Evolutionary conservation across 2,888 invertebrate genomes (phyloP).

Genomic region (Selenia dentaria): DNA sequence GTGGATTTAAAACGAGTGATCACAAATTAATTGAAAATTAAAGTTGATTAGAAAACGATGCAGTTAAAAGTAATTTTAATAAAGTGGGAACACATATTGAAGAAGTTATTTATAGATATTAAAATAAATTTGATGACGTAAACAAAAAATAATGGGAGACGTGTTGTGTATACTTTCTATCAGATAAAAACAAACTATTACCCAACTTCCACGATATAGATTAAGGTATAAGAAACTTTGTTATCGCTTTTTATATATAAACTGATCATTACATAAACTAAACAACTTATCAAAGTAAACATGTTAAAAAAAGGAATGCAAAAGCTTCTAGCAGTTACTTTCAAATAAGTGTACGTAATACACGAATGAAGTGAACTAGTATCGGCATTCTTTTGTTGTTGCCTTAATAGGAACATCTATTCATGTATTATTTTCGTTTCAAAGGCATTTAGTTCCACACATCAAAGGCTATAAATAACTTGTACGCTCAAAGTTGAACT

Average conservation of each 20-base stretch:
- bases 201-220: slow-evolving; percentile 56
- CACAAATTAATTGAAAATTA: neutral
- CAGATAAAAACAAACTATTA: slow-evolving; percentile 66
- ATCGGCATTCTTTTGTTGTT: slow-evolving; percentile 17
- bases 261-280: slow-evolving; percentile 48
- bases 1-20: no score
- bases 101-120: neutral
- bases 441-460: slow-evolving; percentile 6
- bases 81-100: neutral
- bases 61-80: no score
- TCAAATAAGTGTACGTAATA: slow-evolving; percentile 37
- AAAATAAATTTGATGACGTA: neutral
- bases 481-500: slow-evolving; percentile 11
- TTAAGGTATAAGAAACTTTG: slow-evolving; percentile 51
- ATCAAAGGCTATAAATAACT: slow-evolving; percentile 13
- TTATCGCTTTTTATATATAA: slow-evolving; percentile 46
- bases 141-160: neutral
- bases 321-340: slow-evolving; percentile 42
- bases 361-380: slow-evolving; percentile 10
- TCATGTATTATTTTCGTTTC: slow-evolving; percentile 2
- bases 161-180: slow-evolving; percentile 67
- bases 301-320: slow-evolving; percentile 35
- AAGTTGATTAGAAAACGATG: neutral
- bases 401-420: slow-evolving; percentile 10
- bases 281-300: slow-evolving; percentile 38